These are phyloP conservation scores for Papilio gigon DNA, from an alignment of 2,888 invertebrate genomes.

Conservation along the genomic window DNA sequence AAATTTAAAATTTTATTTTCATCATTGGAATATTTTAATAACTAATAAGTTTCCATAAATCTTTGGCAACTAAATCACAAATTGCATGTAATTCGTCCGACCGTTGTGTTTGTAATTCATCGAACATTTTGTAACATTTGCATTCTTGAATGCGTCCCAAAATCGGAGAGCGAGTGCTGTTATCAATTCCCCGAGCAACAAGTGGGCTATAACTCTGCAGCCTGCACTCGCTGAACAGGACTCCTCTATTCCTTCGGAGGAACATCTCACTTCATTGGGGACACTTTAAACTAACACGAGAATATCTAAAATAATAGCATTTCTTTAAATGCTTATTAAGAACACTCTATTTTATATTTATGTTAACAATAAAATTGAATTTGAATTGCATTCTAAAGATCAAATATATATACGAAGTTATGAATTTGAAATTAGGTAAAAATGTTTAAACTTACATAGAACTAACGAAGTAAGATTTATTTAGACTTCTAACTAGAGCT, in stretches of 20 bases:
- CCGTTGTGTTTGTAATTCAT: conserved; percentile 44
- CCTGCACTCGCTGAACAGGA: conserved; percentile 60
- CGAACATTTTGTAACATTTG: conserved; percentile 52
- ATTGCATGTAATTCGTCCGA: conserved; percentile 14
- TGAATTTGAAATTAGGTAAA: conserved; percentile 33
- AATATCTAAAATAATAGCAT: conserved; percentile 25
- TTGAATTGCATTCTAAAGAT: not conserved
- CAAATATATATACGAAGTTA: not conserved
- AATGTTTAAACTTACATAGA: not conserved
- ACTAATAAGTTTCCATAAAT: not conserved
- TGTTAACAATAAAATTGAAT: no score
- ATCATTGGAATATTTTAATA: not conserved
- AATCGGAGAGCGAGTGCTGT: conserved; percentile 63
- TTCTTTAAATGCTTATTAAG: conserved; percentile 1
- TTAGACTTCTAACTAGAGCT: not conserved
- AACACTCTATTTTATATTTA: no score
- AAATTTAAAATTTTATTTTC: not conserved
- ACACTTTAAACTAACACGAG: conserved; percentile 26
- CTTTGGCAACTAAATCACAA: not conserved
- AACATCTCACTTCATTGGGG: conserved; percentile 37
- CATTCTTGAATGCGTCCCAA: conserved; percentile 73
- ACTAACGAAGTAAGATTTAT: not conserved
- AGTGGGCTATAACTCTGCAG: conserved; percentile 81
- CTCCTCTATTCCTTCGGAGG: conserved; percentile 47
- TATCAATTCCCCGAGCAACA: conserved; percentile 81